A percentile compares a stretch with the other conserved stretches of the same genome.
These are phyloP conservation scores for Megathymus violae DNA, from an alignment of 1,140 invertebrate species.

Conservation along the genomic window DNA sequence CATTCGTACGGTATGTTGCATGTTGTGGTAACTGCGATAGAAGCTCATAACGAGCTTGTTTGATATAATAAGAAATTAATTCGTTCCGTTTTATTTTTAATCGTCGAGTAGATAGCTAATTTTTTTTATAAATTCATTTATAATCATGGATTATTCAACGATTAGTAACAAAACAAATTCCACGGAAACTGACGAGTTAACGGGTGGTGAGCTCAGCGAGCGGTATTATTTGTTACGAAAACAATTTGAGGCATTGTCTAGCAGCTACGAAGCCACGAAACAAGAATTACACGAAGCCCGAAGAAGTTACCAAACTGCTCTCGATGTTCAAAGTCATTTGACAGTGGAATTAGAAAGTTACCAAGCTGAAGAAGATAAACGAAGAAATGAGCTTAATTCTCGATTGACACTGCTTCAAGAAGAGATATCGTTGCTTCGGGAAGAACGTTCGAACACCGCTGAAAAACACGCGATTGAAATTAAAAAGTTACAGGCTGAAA, in stretches of 20 bases:
- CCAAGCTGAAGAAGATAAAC: constrained; percentile 66
- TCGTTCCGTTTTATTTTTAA: too few relatives aligned
- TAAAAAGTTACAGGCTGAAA: constrained; percentile 60
- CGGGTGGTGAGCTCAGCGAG: constrained; percentile 67
- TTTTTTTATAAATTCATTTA: neutral
- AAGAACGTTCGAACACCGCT: constrained; percentile 54
- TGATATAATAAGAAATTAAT: too few relatives aligned
- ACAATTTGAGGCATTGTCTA: constrained; percentile 69
- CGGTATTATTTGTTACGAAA: constrained; percentile 73
- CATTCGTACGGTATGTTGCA: too few relatives aligned
- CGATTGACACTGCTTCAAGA: constrained; percentile 61
- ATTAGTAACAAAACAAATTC: constrained; percentile 72
- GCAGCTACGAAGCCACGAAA: constrained; percentile 67
- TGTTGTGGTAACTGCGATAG: too few relatives aligned
- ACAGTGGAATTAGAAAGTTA: constrained; percentile 71
- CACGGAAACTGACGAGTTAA: constrained; percentile 66
- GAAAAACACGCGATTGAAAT: constrained; percentile 61
- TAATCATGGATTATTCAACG: constrained; percentile 73
- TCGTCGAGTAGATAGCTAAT: too few relatives aligned
- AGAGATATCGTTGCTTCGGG: constrained; percentile 29
- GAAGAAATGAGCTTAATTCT: constrained; percentile 55
- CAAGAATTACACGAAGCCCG: constrained; percentile 76
- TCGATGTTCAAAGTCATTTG: constrained; percentile 76
- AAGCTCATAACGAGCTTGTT: too few relatives aligned
- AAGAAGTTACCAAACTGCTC: constrained; percentile 72